Evolutionary conservation across 2,888 invertebrate genomes (phyloP).

Genomic region (Alloplasta piceator): DNA sequence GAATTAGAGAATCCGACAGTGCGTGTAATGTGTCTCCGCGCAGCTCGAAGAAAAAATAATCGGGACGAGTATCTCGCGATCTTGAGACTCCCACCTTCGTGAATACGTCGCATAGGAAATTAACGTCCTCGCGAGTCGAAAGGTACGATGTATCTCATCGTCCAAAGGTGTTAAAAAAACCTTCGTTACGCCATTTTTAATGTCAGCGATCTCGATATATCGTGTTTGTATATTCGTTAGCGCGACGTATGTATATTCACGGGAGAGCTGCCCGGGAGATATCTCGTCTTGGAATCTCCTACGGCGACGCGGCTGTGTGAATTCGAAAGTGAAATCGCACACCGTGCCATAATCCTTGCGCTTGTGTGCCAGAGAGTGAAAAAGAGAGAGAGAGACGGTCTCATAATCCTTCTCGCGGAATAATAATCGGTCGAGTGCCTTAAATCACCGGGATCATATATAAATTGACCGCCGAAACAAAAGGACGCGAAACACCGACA

Average conservation of each 20-base stretch:
- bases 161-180: constrained; percentile 52
- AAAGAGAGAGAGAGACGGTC: constrained; percentile 38
- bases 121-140: neutral
- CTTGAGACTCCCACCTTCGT: too few species aligned
- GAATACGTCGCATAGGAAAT: too few species aligned
- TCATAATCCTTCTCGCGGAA: constrained; percentile 31
- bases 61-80: too few species aligned
- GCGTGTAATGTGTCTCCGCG: constrained; percentile 39
- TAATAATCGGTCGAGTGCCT: constrained; percentile 44
- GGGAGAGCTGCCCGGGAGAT: constrained; percentile 18
- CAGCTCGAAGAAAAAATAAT: too few species aligned
- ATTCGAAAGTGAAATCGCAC: constrained; percentile 75
- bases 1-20: constrained; percentile 31
- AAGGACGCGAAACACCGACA: too few species aligned
- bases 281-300: constrained; percentile 58
- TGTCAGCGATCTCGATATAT: neutral
- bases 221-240: constrained; percentile 26
- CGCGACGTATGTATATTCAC: constrained; percentile 29
- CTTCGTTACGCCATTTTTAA: constrained; percentile 29
- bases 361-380: constrained; percentile 40
- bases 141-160: neutral
- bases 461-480: neutral
- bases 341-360: constrained; percentile 41
- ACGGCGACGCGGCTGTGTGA: constrained; percentile 73
- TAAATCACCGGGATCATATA: constrained; percentile 34